These are phyloP conservation scores for Caenorhabditis sp. DNA, from an alignment of 2,888 invertebrate species.

Conservation along the genomic window DNA sequence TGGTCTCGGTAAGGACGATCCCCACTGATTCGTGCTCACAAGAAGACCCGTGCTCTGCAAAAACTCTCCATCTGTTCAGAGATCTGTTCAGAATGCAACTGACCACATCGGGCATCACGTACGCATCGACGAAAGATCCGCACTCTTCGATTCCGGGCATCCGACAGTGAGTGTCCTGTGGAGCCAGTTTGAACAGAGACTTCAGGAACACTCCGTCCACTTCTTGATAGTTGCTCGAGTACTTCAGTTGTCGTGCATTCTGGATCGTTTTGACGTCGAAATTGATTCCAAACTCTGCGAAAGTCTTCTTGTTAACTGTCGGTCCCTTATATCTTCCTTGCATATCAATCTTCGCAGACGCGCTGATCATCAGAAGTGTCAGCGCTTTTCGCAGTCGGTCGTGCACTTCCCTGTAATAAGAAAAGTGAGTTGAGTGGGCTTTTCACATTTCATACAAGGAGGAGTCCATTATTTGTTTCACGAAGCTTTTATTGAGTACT, in stretches of 20 bases:
- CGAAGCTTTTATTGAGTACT: constrained; percentile 50
- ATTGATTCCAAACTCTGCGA: constrained; percentile 31
- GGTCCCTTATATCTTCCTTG: constrained; percentile 35
- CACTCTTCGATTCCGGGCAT: constrained; percentile 39
- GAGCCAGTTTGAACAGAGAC: constrained; percentile 45
- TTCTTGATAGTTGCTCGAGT: constrained; percentile 8
- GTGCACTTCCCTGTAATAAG: constrained; percentile 42
- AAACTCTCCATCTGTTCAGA: neutral
- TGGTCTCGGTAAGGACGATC: constrained; percentile 23
- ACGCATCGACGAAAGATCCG: constrained; percentile 53
- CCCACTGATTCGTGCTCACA: constrained; percentile 33
- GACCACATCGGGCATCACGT: constrained; percentile 44
- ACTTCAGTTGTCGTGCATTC: constrained; percentile 36
- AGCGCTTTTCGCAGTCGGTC: constrained; percentile 40
- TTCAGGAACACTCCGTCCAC: constrained; percentile 28
- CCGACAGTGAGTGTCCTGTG: constrained; percentile 44
- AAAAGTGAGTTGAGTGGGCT: too few relatives aligned
- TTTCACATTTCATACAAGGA: constrained; percentile 15
- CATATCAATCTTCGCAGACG: constrained; percentile 27
- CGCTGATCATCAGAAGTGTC: constrained; percentile 36
- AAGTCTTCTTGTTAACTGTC: constrained; percentile 21
- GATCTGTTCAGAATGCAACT: neutral
- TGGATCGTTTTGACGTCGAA: constrained; percentile 36
- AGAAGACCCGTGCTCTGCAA: constrained; percentile 32
- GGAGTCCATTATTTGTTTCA: constrained; percentile 30